Percentiles rank a stretch among this genome's conserved stretches.
These are phyloP conservation scores for Pipistrellus nathusii DNA, from an alignment of 2,797 vertebrate species.

Conservation along the genomic window DNA sequence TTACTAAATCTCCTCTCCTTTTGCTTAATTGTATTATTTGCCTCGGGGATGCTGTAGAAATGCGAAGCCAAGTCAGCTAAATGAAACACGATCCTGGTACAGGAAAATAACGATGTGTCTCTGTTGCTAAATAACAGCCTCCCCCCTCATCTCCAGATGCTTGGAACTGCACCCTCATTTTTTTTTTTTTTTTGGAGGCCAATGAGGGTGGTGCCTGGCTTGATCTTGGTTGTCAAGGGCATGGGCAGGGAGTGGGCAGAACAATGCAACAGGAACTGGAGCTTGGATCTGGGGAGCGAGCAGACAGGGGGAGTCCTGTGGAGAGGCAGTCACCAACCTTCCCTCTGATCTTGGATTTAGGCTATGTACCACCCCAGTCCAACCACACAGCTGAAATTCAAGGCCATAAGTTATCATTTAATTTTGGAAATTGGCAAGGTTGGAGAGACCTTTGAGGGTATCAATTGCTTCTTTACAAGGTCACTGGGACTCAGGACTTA, in stretches of 20 bases:
- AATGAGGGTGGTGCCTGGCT: conserved; percentile 21
- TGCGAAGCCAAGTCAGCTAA: conserved; percentile 73
- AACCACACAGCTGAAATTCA: not conserved
- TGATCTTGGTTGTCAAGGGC: conserved; percentile 21
- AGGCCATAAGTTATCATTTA: not conserved
- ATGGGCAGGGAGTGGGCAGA: not conserved
- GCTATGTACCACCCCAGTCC: not conserved
- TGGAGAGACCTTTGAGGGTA: not conserved
- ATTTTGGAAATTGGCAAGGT: conserved; percentile 27
- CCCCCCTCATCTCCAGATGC: conserved; percentile 75
- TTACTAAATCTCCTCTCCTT: conserved; percentile 76
- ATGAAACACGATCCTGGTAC: conserved; percentile 72
- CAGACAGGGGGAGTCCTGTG: not conserved
- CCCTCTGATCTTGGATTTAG: not conserved
- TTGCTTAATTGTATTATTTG: conserved; percentile 83
- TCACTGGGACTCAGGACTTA: not conserved
- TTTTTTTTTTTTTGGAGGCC: conserved; percentile 8
- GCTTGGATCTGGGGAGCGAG: not conserved
- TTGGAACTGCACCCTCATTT: conserved; percentile 70
- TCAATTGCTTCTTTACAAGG: not conserved
- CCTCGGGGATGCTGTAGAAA: conserved; percentile 76
- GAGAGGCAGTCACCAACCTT: not conserved
- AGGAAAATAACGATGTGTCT: conserved; percentile 80
- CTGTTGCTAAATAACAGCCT: conserved; percentile 70
- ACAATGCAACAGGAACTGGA: not conserved